Conservation (phyloP, 2,113 vertebrate species). For the Hippopotamus amphibius region DNA sequence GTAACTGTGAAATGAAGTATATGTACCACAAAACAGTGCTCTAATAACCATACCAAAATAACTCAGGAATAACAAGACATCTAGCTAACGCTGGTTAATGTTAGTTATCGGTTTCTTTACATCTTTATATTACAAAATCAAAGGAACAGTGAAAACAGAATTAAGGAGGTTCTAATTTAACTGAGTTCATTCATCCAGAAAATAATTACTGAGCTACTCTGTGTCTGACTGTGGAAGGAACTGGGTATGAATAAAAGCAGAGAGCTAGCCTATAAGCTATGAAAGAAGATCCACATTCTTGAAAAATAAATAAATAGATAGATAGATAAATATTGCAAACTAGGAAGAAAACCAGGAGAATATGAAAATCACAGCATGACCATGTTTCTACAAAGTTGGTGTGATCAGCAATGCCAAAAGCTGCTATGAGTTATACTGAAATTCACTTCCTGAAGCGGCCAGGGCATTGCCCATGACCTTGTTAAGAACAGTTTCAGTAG, state of each 20-base stretch:
- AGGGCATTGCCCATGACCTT: background rate
- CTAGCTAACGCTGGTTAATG: background rate
- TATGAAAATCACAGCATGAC: background rate
- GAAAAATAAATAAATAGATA: background rate
- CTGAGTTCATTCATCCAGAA: background rate
- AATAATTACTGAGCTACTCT: background rate
- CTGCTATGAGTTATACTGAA: background rate
- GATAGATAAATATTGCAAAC: background rate
- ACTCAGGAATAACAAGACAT: constrained; percentile 30
- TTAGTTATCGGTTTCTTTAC: background rate
- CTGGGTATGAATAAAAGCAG: background rate
- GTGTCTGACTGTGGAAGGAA: background rate
- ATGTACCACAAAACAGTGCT: background rate
- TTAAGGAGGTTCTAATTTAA: background rate
- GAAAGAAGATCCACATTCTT: background rate
- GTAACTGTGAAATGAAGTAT: background rate
- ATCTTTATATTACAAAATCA: background rate
- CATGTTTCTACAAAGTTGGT: background rate
- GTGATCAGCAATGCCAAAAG: background rate
- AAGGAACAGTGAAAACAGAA: constrained; percentile 34
- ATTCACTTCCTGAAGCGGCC: background rate
- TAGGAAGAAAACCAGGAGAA: background rate
- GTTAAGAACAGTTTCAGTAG: background rate
- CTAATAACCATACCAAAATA: background rate
- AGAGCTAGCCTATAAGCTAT: background rate